These are phyloP conservation scores for Heterodera filipjevi DNA, from an alignment of 2,888 invertebrate genomes.

Conservation along the genomic window DNA sequence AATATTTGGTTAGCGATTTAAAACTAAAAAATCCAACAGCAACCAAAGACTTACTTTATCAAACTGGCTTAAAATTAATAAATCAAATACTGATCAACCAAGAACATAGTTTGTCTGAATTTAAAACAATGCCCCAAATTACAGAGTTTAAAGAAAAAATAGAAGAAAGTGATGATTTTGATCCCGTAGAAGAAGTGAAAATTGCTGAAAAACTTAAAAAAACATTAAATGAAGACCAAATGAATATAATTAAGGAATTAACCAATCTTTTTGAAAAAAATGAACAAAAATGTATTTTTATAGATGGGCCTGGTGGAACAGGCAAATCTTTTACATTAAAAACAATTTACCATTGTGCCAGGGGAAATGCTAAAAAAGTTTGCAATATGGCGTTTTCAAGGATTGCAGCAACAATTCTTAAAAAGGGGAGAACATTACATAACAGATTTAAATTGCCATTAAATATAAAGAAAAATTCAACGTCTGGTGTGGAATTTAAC, in stretches of 20 bases:
- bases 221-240: conserved; percentile 23
- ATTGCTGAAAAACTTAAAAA: conserved; percentile 26
- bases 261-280: background rate
- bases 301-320: conserved; percentile 67
- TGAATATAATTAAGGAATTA: background rate
- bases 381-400: conserved; percentile 39
- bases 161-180: background rate
- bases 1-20: conserved; percentile 32
- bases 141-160: background rate
- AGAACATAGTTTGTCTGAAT: background rate
- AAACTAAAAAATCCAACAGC: too few species aligned
- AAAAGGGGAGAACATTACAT: too few species aligned
- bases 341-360: conserved; percentile 35
- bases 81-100: conserved; percentile 14
- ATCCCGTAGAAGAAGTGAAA: conserved; percentile 5
- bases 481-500: conserved; percentile 22
- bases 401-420: conserved; percentile 37
- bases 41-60: background rate
- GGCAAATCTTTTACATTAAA: conserved; percentile 67
- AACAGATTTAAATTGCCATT: conserved; percentile 30
- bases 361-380: conserved; percentile 29
- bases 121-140: background rate
- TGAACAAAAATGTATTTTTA: conserved; percentile 51
- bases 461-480: conserved; percentile 34
- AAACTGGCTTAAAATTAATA: background rate